These are phyloP conservation scores for Chloroclysta siterata DNA, from an alignment of 2,888 invertebrate genomes.

Conservation along the genomic window DNA sequence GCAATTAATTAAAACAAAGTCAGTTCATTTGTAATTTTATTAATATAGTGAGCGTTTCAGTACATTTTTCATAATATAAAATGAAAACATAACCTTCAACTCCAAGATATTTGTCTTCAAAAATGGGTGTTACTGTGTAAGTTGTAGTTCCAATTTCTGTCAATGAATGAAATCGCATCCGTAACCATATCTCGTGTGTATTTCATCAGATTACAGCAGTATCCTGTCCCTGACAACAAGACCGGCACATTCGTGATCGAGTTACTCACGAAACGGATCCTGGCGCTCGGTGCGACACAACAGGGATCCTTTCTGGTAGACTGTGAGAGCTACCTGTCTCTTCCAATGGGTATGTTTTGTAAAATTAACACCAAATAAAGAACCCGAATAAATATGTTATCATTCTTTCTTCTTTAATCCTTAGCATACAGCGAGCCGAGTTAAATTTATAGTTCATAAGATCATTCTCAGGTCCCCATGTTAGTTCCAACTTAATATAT, in stretches of 20 bases:
- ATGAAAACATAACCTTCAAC: constrained; percentile 30
- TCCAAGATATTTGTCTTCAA: constrained; percentile 1
- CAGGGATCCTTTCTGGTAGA: constrained; percentile 97
- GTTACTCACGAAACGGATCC: constrained; percentile 92
- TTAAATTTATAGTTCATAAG: no score
- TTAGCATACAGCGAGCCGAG: no score
- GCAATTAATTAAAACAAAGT: no score
- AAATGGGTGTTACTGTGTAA: constrained; percentile 88
- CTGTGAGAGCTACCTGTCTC: constrained; percentile 96
- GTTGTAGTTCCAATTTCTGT: constrained; percentile 47
- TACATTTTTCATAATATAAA: no score
- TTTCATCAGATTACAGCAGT: constrained; percentile 89
- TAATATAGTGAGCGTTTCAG: no score
- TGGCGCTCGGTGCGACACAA: constrained; percentile 93
- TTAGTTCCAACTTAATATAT: no score
- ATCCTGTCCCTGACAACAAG: constrained; percentile 94
- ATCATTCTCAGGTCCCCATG: no score
- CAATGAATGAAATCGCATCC: not conserved
- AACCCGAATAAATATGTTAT: no score
- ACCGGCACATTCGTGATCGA: constrained; percentile 97
- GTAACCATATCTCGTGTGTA: constrained; percentile 2
- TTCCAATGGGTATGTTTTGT: constrained; percentile 85
- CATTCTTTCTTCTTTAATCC: no score
- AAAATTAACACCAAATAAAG: no score
- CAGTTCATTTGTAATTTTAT: no score